Evolutionary conservation across 2,113 vertebrate species (phyloP).

Genomic region (Festucalex cinctus): DNA sequence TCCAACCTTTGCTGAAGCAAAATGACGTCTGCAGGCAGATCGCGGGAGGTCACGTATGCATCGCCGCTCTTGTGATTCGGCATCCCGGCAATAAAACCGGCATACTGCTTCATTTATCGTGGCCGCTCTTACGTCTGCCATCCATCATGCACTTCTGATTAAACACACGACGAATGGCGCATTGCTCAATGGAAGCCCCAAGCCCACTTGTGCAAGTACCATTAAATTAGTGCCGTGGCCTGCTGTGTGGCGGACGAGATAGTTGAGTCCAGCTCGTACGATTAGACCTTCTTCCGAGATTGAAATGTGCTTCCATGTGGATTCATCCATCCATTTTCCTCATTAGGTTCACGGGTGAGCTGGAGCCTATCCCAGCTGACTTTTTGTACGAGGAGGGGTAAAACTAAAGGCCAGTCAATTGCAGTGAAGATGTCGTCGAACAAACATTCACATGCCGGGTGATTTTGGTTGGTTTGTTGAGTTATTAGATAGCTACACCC

Average conservation of each 20-base stretch:
- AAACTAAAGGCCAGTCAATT: neutral
- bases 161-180: constrained; percentile 16
- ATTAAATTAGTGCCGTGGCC: constrained; percentile 17
- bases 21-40: constrained; percentile 20
- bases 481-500: too few species aligned
- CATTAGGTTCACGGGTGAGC: neutral
- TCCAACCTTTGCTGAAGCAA: constrained; percentile 32
- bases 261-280: neutral
- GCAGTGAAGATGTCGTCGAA: neutral
- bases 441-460: neutral
- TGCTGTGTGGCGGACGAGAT: constrained; percentile 7
- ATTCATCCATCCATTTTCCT: neutral
- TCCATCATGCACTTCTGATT: constrained; percentile 18
- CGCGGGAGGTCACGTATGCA: constrained; percentile 37
- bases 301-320: neutral
- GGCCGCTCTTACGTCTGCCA: constrained; percentile 25
- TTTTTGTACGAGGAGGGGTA: neutral
- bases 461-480: too few species aligned
- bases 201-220: constrained; percentile 18
- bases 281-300: neutral
- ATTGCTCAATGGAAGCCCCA: constrained; percentile 19
- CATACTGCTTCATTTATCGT: constrained; percentile 19
- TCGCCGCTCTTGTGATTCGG: constrained; percentile 9
- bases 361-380: neutral
- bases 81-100: too few species aligned